Evolutionary conservation across 2,888 invertebrate species (phyloP), one percentile per base, ranked within the genome.

Genomic region (Drosophila recens): DNA sequence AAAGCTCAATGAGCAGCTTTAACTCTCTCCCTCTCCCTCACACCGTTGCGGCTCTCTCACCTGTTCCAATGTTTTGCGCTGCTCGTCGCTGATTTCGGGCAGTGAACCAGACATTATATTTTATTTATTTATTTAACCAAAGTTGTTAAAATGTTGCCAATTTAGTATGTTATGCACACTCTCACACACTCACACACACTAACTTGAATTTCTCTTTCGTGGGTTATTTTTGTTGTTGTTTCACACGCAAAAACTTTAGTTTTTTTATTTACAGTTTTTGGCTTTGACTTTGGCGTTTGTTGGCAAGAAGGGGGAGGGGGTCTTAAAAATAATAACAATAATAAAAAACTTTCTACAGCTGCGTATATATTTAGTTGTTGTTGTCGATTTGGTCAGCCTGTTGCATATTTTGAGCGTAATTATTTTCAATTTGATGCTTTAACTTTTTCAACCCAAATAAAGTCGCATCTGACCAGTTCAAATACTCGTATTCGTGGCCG

Each of bases 281-380:
- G 72, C 62, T 70, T 79, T 73, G 71, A 67, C 59, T 82, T 73
- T 85, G 63, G 70, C 40, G 56, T 51, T 66, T 62, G 45, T 53
- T 67, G 38, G 8, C 23, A 15, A 23, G 3, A 5, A 17, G 38
- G 33, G 49, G 15, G 48, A 5, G 36, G 30, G 34, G 43, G 64
- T 58, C 56, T 79, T 70, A 51, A 64, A 64, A 70, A 33, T 33
- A 20, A 75, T 82, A 87, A 78, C 71, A 71, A 89, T 62, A 80
- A 89, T 74, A 79, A 79, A 84, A 84, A 84, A 84, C 84, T 84
- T 84, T 84, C 84, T 84, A 84, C 74, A 72, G 75, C 87, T 89
- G 87, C 72, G 65, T 76, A 57, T 23, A 42, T 23, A 42, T 65
- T 45, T 84, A 30, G 65, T 78, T 73, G 76, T 48, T 67, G 53